These are phyloP conservation scores for Lucifuga dentata DNA, from an alignment of 2,113 vertebrate genomes.

Conservation along the genomic window DNA sequence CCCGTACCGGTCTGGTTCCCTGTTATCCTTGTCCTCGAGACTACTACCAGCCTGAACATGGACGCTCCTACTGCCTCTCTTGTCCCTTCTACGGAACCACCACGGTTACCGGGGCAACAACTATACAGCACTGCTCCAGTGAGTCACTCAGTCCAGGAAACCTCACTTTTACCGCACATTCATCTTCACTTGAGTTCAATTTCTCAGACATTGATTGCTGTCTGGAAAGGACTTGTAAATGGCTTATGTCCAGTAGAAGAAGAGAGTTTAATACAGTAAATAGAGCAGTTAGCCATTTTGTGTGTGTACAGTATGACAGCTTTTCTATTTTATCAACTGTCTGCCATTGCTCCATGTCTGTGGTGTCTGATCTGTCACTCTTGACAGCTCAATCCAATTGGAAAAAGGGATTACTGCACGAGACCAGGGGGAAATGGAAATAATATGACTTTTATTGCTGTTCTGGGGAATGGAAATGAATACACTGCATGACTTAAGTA, in stretches of 20 bases:
- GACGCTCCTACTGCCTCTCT: conserved; percentile 95
- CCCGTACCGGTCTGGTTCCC: conserved; percentile 93
- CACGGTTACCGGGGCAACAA: conserved; percentile 87
- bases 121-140: conserved; percentile 97
- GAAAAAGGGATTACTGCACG: conserved; percentile 51
- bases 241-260: conserved; percentile 16
- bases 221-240: neutral
- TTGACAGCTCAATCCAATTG: conserved; percentile 42
- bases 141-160: conserved; percentile 63
- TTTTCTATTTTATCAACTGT: conserved; percentile 10
- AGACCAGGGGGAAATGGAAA: conserved; percentile 48
- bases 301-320: conserved; percentile 1
- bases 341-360: conserved; percentile 32
- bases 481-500: conserved; percentile 26
- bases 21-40: conserved; percentile 95
- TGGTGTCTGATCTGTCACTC: conserved; percentile 39
- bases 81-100: conserved; percentile 98
- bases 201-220: too few relatives aligned
- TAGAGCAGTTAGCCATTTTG: neutral
- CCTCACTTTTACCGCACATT: neutral
- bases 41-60: conserved; percentile 94
- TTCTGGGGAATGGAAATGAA: conserved; percentile 63
- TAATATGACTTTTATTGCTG: conserved; percentile 50
- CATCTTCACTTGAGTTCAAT: too few relatives aligned
- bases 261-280: neutral